These are phyloP conservation scores for Prosopocoilus inquinatus DNA, from an alignment of 2,888 invertebrate genomes.

Conservation along the genomic window DNA sequence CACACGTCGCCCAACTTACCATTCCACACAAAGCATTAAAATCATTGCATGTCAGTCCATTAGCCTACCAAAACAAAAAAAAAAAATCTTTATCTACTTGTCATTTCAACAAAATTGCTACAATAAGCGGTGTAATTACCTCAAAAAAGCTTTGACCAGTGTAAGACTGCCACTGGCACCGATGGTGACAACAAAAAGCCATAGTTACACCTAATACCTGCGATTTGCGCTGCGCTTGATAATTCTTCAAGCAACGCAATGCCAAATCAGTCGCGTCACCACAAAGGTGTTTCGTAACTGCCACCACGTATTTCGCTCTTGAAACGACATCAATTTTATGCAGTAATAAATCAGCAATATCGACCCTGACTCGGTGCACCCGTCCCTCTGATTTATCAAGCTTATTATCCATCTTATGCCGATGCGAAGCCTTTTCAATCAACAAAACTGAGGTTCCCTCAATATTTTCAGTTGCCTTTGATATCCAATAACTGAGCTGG, in stretches of 20 bases:
- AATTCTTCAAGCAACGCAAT: conserved; percentile 62
- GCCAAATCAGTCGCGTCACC: conserved; percentile 84
- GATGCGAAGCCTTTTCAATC: conserved; percentile 76
- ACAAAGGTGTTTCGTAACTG: conserved; percentile 85
- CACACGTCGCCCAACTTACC: conserved; percentile 90
- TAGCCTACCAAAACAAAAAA: conserved; percentile 45
- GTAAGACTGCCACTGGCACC: conserved; percentile 71
- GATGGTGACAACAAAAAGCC: conserved; percentile 90
- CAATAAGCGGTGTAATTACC: too few species aligned
- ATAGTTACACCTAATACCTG: conserved; percentile 63
- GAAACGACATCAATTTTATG: conserved; percentile 54
- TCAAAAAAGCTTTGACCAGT: conserved; percentile 65
- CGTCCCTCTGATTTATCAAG: conserved; percentile 43
- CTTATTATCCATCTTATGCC: conserved; percentile 77
- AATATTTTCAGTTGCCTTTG: conserved; percentile 57
- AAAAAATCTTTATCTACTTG: conserved; percentile 6
- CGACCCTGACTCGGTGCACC: conserved; percentile 57
- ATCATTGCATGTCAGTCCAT: conserved; percentile 60
- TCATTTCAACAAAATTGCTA: background rate
- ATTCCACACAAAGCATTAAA: conserved; percentile 76
- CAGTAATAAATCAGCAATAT: conserved; percentile 76
- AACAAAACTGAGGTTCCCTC: conserved; percentile 59
- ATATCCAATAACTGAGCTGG: conserved; percentile 75
- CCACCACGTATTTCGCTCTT: conserved; percentile 59
- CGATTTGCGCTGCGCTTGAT: conserved; percentile 40